These are phyloP conservation scores for Hydrolagus colliei DNA, from an alignment of 2,797 vertebrate genomes.

Conservation along the genomic window DNA sequence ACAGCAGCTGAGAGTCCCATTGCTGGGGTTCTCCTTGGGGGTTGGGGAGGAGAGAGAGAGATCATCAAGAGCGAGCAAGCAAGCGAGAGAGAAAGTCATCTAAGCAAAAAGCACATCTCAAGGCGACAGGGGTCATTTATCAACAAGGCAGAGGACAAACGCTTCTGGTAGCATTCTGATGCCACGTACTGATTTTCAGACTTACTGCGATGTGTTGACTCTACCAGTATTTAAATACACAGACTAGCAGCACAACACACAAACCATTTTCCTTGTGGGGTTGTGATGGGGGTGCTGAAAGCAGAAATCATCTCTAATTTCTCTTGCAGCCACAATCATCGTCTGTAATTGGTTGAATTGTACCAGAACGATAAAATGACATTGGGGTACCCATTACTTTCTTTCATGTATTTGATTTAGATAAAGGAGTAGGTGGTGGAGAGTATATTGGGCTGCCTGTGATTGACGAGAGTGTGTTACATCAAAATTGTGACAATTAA, in stretches of 20 bases:
- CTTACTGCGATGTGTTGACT: background rate
- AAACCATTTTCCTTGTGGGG: background rate
- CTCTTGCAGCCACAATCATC: background rate
- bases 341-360: background rate
- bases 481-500: background rate
- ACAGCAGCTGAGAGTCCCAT: constrained; percentile 30
- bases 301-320: background rate
- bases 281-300: background rate
- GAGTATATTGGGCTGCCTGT: no score
- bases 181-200: constrained; percentile 31
- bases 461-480: no score
- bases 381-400: background rate
- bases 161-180: constrained; percentile 20
- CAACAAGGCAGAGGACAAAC: constrained; percentile 23
- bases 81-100: constrained; percentile 23
- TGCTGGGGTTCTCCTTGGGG: constrained; percentile 21
- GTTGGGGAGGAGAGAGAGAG: constrained; percentile 20
- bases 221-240: constrained; percentile 21
- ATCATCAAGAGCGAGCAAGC: constrained; percentile 19
- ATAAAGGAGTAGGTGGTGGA: background rate
- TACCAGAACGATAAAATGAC: background rate
- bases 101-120: constrained; percentile 32
- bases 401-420: background rate
- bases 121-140: constrained; percentile 29
- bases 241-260: background rate